These are phyloP conservation scores for Zygogramma bicolorata DNA, from an alignment of 2,888 invertebrate genomes.

Conservation along the genomic window DNA sequence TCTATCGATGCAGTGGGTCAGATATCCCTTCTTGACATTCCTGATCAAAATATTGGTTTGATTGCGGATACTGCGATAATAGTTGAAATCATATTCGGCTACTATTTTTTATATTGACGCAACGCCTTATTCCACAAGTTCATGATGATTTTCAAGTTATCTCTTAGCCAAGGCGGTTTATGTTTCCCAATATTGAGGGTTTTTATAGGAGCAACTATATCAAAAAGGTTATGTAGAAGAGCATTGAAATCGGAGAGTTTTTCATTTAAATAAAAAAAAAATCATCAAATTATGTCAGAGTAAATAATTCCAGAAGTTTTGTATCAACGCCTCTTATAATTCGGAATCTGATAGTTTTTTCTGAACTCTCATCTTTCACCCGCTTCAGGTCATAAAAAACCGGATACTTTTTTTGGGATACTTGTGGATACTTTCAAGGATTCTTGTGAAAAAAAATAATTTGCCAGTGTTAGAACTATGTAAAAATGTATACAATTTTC, in stretches of 20 bases:
- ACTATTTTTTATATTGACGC: background rate
- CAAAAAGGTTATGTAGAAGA: background rate
- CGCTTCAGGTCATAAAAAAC: background rate
- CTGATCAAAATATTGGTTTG: background rate
- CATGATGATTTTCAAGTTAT: background rate
- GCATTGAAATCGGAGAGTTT: background rate
- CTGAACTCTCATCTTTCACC: background rate
- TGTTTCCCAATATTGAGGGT: background rate
- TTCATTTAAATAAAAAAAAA: background rate
- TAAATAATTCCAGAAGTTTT: background rate
- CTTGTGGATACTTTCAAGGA: too few relatives aligned
- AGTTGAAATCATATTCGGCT: background rate
- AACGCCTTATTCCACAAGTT: background rate
- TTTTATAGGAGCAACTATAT: background rate
- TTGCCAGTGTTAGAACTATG: too few relatives aligned
- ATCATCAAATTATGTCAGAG: background rate
- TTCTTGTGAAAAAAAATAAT: too few relatives aligned
- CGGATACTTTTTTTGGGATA: too few relatives aligned
- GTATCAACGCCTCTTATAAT: background rate
- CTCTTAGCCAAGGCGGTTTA: background rate
- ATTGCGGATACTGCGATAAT: background rate
- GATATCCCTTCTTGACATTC: too few relatives aligned
- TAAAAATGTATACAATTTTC: too few relatives aligned
- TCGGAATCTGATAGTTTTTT: too few relatives aligned
- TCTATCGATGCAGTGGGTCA: too few relatives aligned